Evolutionary conservation across 2,888 invertebrate species (phyloP).

Genomic region (Hydrotaea cyrtoneurina): DNA sequence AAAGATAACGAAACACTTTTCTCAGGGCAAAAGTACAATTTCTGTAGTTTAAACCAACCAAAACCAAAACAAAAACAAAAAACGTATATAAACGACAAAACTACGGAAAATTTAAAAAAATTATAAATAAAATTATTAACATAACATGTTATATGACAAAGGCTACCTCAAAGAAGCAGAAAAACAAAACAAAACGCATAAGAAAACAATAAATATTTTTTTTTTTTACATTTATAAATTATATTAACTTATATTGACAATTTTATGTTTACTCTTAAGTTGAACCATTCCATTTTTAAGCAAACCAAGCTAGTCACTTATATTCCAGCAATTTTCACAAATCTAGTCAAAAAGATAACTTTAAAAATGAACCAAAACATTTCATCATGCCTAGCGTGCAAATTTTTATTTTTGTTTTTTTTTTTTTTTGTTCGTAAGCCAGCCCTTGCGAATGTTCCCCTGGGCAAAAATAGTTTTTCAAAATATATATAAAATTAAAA

Average conservation of each 20-base stretch:
- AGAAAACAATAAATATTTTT: conserved; percentile 59
- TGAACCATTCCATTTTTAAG: conserved; percentile 51
- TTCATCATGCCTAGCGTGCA: conserved; percentile 16
- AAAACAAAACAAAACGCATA: conserved; percentile 55
- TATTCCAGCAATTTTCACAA: not conserved
- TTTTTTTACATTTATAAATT: conserved; percentile 17
- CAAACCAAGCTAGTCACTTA: conserved; percentile 28
- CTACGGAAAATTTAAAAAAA: conserved; percentile 36
- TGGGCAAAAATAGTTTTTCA: too few relatives aligned
- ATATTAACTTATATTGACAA: conserved; percentile 15
- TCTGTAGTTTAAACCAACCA: conserved; percentile 67
- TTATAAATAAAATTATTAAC: conserved; percentile 48
- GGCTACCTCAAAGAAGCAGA: conserved; percentile 70
- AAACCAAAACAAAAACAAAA: conserved; percentile 54
- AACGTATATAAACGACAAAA: conserved; percentile 45
- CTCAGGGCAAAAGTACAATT: conserved; percentile 81
- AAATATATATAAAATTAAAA: too few relatives aligned
- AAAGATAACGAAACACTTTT: conserved; percentile 72
- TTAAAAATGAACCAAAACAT: not conserved
- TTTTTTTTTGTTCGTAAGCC: too few relatives aligned
- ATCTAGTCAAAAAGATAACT: conserved; percentile 58
- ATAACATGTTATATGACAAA: conserved; percentile 46
- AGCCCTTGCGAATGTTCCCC: too few relatives aligned
- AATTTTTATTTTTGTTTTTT: not conserved
- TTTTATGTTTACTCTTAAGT: conserved; percentile 12